These are phyloP conservation scores for Watsonalla binaria DNA, from an alignment of 2,888 invertebrate genomes.

Conservation along the genomic window DNA sequence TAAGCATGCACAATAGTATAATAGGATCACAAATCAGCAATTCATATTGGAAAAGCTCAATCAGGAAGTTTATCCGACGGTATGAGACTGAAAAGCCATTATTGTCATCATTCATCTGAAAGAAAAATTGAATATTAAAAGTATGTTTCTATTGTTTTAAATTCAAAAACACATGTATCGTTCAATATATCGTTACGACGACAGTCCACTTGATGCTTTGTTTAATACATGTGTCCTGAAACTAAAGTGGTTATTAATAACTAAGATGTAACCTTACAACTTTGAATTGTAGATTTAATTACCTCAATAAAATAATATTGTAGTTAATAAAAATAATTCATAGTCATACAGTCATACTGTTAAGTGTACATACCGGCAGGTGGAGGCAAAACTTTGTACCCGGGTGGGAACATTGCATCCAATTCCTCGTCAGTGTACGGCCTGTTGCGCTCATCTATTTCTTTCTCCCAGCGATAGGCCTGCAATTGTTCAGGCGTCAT, in stretches of 20 bases:
- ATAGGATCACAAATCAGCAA: conserved; percentile 30
- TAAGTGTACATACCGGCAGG: conserved; percentile 84
- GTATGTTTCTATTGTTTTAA: conserved; percentile 39
- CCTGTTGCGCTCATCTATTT: conserved; percentile 98
- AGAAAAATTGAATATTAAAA: conserved; percentile 69
- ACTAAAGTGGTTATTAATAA: conserved; percentile 69
- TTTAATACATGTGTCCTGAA: conserved; percentile 74
- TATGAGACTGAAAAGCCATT: conserved; percentile 62
- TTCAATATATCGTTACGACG: conserved; percentile 32
- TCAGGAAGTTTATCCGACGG: conserved; percentile 58
- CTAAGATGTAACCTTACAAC: conserved; percentile 50
- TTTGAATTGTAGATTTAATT: conserved; percentile 15
- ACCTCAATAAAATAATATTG: conserved; percentile 16
- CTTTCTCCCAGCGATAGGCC: conserved; percentile 98
- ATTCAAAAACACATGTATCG: conserved; percentile 57
- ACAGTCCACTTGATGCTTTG: conserved; percentile 45
- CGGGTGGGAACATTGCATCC: conserved; percentile 98
- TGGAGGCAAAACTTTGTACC: conserved; percentile 97
- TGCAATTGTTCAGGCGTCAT: conserved; percentile 99
- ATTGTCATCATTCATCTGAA: conserved; percentile 75
- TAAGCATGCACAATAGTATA: conserved; percentile 21
- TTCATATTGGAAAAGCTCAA: conserved; percentile 41
- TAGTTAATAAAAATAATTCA: conserved; percentile 6
- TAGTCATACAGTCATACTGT: conserved; percentile 8
- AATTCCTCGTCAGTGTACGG: conserved; percentile 98